These are phyloP conservation scores for Cheirogaleus major DNA, from an alignment of 2,797 vertebrate species.

Conservation along the genomic window DNA sequence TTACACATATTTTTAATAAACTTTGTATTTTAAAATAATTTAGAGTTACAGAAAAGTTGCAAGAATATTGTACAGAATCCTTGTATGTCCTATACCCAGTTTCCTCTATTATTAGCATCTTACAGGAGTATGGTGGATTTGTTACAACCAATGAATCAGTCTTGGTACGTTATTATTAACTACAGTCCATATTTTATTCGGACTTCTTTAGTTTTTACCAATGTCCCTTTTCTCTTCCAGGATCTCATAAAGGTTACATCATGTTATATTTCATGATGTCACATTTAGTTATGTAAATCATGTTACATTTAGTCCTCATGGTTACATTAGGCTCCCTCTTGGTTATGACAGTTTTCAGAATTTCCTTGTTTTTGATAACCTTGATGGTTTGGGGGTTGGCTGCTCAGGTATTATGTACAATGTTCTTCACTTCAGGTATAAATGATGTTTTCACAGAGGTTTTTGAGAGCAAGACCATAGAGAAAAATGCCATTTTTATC, in stretches of 20 bases:
- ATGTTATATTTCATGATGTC: not conserved
- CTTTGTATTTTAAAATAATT: not conserved
- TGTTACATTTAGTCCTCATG: not conserved
- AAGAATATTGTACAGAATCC: not conserved
- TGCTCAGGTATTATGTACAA: not conserved
- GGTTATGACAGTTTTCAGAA: not conserved
- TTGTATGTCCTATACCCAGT: not conserved
- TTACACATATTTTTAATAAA: not conserved
- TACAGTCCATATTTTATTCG: not conserved
- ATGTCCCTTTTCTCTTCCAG: not conserved
- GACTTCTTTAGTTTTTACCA: not conserved
- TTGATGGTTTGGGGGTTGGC: not conserved
- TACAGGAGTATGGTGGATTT: not conserved
- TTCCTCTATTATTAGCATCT: not conserved
- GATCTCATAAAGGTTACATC: too few species aligned
- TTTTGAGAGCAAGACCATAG: not conserved
- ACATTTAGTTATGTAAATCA: not conserved
- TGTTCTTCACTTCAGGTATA: not conserved
- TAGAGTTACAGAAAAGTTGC: not conserved
- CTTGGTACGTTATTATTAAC: not conserved
- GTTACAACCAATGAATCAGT: not conserved
- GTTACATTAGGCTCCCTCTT: not conserved
- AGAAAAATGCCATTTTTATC: not conserved
- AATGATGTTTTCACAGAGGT: not conserved
- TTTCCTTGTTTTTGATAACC: not conserved